phyloP scores from a whole-genome alignment of 2,888 invertebrate species.

The Calameuta idolon region DNA sequence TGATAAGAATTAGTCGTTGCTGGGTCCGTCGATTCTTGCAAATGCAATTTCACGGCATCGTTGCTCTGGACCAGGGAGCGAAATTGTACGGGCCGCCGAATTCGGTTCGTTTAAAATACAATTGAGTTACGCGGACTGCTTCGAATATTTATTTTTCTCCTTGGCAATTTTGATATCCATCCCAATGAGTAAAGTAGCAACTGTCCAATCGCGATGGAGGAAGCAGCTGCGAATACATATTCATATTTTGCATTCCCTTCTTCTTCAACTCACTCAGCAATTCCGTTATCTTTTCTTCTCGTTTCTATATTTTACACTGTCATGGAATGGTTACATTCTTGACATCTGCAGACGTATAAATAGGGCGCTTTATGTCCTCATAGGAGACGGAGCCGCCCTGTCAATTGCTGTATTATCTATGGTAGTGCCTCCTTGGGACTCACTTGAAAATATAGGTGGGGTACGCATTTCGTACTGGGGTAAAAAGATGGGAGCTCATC shows the following conservation, averaged over 20 bases:
- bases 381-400: no score
- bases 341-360: no score
- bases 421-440: no score
- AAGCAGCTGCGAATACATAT: conserved; percentile 48
- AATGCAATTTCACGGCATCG: neutral
- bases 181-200: neutral
- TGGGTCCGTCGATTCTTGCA: neutral
- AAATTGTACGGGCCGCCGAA: neutral
- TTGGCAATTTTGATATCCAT: conserved; percentile 9
- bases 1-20: neutral
- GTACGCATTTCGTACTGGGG: no score
- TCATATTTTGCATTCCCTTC: conserved; percentile 30
- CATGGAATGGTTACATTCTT: no score
- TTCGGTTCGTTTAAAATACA: conserved; percentile 19
- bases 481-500: no score
- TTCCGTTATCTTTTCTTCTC: neutral
- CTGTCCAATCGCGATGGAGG: conserved; percentile 14
- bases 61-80: neutral
- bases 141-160: conserved; percentile 28
- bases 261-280: neutral
- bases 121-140: conserved; percentile 17
- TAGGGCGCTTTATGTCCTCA: no score
- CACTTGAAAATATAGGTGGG: no score
- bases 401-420: no score
- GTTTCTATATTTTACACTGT: neutral